Conservation (phyloP, 2,113 vertebrate genomes). For the Probosciger aterrimus region DNA sequence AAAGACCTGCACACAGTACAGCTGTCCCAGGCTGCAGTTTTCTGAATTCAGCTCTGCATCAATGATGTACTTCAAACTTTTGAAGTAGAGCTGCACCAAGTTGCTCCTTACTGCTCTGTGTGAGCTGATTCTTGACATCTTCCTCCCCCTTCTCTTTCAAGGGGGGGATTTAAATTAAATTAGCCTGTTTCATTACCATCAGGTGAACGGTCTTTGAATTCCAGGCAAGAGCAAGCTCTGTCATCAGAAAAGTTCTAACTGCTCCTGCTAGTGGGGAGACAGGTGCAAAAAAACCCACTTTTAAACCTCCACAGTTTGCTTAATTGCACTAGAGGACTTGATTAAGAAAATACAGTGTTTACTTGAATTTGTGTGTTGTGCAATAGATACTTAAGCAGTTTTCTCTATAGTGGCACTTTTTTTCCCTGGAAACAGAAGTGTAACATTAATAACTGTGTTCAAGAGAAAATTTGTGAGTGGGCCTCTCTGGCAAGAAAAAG, state of each 20-base stretch:
- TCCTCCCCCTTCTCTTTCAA: neutral
- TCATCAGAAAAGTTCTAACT: neutral
- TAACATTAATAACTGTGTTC: constrained; percentile 24
- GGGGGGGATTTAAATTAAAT: constrained; percentile 65
- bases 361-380: neutral
- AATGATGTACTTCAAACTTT: constrained; percentile 45
- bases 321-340: neutral
- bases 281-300: neutral
- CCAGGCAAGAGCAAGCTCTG: neutral
- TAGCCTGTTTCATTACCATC: constrained; percentile 75
- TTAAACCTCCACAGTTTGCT: neutral
- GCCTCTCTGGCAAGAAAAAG: constrained; percentile 12
- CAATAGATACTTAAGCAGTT: neutral
- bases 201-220: constrained; percentile 69
- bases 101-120: constrained; percentile 52
- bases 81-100: constrained; percentile 64
- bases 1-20: neutral
- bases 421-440: neutral
- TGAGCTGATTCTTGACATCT: neutral
- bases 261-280: constrained; percentile 26
- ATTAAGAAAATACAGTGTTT: neutral
- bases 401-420: neutral
- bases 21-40: constrained; percentile 40
- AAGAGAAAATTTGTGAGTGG: constrained; percentile 14
- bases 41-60: constrained; percentile 51